Evolutionary conservation across 1,140 invertebrate genomes (phyloP).

Genomic region (Pseudomyrmex concolor): DNA sequence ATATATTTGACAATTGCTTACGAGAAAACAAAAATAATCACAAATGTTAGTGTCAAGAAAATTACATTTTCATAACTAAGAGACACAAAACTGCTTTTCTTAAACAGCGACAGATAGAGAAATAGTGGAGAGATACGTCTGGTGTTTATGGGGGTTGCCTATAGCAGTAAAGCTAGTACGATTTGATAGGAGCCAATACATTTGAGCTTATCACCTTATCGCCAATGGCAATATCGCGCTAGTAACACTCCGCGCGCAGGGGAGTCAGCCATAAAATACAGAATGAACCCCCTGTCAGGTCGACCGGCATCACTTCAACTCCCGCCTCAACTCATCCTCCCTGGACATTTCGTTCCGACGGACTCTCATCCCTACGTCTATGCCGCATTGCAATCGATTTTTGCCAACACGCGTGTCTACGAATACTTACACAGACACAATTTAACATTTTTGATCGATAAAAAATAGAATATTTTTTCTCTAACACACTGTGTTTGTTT

Average conservation of each 20-base stretch:
- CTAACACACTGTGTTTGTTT: background rate
- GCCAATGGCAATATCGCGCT: constrained; percentile 79
- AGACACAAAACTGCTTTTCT: constrained; percentile 37
- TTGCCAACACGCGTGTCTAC: constrained; percentile 42
- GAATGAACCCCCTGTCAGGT: constrained; percentile 78
- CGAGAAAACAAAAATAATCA: background rate
- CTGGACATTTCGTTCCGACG: constrained; percentile 59
- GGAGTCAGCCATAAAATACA: constrained; percentile 82
- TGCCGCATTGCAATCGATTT: constrained; percentile 66
- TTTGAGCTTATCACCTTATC: constrained; percentile 85
- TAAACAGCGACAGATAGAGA: constrained; percentile 35
- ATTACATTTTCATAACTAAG: background rate
- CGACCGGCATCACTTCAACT: constrained; percentile 56
- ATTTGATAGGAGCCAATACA: constrained; percentile 85
- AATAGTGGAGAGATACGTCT: constrained; percentile 71
- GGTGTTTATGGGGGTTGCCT: constrained; percentile 79
- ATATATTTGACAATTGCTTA: background rate
- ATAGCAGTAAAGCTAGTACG: constrained; percentile 81
- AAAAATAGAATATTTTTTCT: background rate
- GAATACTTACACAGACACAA: constrained; percentile 26
- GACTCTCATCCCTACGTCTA: constrained; percentile 43
- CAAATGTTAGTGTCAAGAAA: background rate
- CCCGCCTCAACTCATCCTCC: constrained; percentile 36
- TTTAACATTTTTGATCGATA: constrained; percentile 35
- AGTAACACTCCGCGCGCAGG: constrained; percentile 73